These are phyloP conservation scores for Baronia brevicornis DNA, from an alignment of 2,888 invertebrate genomes.

Conservation along the genomic window DNA sequence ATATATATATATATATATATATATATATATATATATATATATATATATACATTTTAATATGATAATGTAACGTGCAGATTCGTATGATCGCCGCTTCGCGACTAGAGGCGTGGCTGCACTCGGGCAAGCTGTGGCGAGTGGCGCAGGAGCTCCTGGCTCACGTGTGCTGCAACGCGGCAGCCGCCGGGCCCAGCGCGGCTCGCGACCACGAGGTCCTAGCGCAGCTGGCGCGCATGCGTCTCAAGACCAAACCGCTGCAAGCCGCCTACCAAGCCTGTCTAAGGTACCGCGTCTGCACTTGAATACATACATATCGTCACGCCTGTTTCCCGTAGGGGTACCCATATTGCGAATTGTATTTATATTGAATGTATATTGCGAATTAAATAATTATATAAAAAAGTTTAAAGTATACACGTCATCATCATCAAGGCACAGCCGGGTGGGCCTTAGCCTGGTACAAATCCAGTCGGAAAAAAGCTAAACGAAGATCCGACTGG, in stretches of 20 bases:
- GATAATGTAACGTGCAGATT: constrained; percentile 59
- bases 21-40: no score
- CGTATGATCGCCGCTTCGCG: constrained; percentile 85
- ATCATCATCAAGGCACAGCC: no score
- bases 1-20: no score
- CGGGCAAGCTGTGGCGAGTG: constrained; percentile 93
- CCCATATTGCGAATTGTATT: no score
- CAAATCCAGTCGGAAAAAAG: no score
- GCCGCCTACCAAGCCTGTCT: constrained; percentile 92
- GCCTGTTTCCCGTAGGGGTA: no score
- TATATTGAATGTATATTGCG: no score
- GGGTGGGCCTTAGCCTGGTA: no score
- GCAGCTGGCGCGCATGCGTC: constrained; percentile 89
- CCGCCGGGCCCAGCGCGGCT: constrained; percentile 73
- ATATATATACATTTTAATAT: neutral
- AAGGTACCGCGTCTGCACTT: constrained; percentile 51
- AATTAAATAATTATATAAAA: no score
- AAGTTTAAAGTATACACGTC: no score
- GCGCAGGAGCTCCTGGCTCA: constrained; percentile 94
- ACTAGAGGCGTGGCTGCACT: constrained; percentile 95
- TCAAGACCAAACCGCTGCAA: constrained; percentile 95
- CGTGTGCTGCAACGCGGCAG: constrained; percentile 91
- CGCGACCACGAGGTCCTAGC: constrained; percentile 86
- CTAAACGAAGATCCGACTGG: no score
- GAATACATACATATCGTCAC: no score